phyloP scores from a whole-genome alignment of 2,113 vertebrate species.

The Ochotona princeps region DNA sequence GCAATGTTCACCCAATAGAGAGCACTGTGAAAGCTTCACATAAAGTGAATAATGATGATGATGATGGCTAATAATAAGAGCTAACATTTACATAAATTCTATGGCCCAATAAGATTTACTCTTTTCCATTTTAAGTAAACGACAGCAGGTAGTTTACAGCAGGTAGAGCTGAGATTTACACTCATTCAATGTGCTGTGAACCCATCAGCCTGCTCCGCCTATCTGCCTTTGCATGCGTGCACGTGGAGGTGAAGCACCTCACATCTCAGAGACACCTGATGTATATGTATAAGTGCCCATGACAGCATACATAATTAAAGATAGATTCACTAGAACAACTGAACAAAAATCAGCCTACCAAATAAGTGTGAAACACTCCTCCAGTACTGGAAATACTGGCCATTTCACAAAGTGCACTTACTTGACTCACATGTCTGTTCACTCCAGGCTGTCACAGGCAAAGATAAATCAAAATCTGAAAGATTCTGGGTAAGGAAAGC shows the following conservation, averaged over 20 bases:
- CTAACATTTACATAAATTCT: background rate
- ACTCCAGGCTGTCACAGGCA: background rate
- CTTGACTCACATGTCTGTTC: slow-evolving; percentile 11
- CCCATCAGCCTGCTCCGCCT: background rate
- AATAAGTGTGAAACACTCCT: background rate
- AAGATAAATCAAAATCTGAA: background rate
- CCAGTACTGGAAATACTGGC: background rate
- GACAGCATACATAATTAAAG: background rate
- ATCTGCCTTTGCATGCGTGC: background rate
- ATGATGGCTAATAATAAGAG: background rate
- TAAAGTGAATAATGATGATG: background rate
- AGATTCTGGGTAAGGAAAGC: background rate
- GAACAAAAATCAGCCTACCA: background rate
- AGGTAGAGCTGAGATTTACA: background rate
- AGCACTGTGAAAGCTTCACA: background rate
- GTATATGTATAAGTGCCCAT: background rate
- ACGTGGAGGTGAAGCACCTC: background rate
- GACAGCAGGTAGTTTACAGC: background rate
- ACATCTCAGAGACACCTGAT: background rate
- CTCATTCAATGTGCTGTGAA: background rate
- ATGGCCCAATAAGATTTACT: background rate
- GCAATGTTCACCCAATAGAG: background rate
- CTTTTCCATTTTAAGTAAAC: background rate
- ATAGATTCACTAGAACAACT: slow-evolving; percentile 7
- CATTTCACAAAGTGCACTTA: background rate